These are phyloP conservation scores for Montipora capitata DNA, from an alignment of 92 coral and sea anemone genomes.

Conservation along the genomic window DNA sequence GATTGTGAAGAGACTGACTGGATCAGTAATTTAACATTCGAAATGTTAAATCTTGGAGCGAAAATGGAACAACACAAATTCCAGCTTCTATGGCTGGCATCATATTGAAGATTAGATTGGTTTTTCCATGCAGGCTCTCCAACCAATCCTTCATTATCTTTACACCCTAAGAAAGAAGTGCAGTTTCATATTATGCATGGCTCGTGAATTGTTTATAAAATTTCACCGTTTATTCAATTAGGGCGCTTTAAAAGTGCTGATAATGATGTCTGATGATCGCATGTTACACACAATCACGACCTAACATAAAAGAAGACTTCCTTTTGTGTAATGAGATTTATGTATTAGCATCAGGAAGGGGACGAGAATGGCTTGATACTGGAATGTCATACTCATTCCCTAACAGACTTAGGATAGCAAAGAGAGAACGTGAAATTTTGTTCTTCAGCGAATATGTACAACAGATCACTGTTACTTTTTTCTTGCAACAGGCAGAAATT, in stretches of 20 bases:
- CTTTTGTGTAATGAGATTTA: neutral
- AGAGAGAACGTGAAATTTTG: neutral
- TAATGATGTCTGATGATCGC: too few species aligned
- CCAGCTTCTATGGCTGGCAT: conserved; percentile 13
- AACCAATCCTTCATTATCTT: conserved; percentile 20
- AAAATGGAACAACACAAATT: conserved; percentile 26
- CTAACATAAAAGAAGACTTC: neutral
- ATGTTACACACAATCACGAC: neutral
- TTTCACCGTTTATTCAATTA: neutral
- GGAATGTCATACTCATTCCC: too few species aligned
- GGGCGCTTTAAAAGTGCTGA: neutral
- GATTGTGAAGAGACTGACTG: conserved; percentile 11
- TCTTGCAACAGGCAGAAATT: too few species aligned
- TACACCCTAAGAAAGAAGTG: conserved; percentile 18
- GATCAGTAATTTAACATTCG: neutral
- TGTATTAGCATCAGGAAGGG: conserved; percentile 5
- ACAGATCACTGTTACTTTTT: neutral
- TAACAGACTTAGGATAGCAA: conserved; percentile 1
- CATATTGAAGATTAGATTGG: neutral
- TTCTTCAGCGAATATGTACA: conserved; percentile 9
- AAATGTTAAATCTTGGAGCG: neutral
- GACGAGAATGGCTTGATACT: neutral
- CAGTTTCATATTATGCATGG: too few species aligned
- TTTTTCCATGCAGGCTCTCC: conserved; percentile 14
- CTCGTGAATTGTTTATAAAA: neutral